Evolutionary conservation across 2,888 invertebrate species (phyloP).

Genomic region (Rotaria socialis): DNA sequence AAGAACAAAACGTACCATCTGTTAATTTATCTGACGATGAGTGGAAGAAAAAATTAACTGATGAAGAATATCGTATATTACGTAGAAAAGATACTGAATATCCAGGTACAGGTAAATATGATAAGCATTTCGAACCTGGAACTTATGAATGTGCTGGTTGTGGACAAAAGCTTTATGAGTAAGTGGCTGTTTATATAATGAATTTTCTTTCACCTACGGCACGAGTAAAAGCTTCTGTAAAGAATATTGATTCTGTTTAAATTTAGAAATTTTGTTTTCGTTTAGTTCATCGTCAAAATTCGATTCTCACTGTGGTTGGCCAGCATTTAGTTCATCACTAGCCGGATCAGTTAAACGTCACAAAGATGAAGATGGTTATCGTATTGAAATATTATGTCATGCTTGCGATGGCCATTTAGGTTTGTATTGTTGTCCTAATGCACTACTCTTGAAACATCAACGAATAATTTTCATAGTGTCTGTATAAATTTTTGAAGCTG

Average conservation of each 20-base stretch:
- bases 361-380: constrained; percentile 10
- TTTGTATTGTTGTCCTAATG: neutral
- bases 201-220: too few relatives aligned
- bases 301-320: constrained; percentile 18
- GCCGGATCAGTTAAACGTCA: neutral
- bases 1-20: neutral
- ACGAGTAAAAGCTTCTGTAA: too few relatives aligned
- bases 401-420: constrained; percentile 20
- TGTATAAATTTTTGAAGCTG: too few relatives aligned
- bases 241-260: too few relatives aligned
- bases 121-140: neutral
- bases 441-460: too few relatives aligned
- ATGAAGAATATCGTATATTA: constrained; percentile 54
- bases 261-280: neutral
- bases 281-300: constrained; percentile 20
- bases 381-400: neutral
- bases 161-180: neutral
- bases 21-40: constrained; percentile 49
- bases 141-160: constrained; percentile 15
- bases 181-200: neutral
- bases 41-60: constrained; percentile 60
- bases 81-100: constrained; percentile 33
- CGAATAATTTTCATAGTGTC: too few relatives aligned
- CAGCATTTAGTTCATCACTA: neutral
- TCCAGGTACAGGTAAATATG: constrained; percentile 4